Evolutionary conservation across 2,888 invertebrate species (phyloP).

Genomic region (Conistra vaccinii): DNA sequence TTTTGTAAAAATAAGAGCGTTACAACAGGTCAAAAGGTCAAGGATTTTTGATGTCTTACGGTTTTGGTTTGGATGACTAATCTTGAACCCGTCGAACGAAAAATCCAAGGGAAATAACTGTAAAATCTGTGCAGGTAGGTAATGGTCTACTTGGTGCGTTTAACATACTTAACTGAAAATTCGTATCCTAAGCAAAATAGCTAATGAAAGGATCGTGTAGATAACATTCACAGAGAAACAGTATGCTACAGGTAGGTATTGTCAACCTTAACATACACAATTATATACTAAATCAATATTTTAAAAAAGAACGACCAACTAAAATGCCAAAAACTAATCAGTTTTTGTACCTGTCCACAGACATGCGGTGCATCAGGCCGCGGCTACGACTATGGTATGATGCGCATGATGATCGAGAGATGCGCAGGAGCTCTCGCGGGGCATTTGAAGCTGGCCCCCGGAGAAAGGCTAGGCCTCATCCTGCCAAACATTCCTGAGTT

Average conservation of each 20-base stretch:
- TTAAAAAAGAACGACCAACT: background rate
- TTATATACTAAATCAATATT: background rate
- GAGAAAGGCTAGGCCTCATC: conserved; percentile 92
- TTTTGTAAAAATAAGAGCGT: conserved; percentile 6
- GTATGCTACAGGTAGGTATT: background rate
- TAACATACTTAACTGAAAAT: background rate
- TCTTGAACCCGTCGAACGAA: background rate
- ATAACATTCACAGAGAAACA: background rate
- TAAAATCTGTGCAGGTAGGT: background rate
- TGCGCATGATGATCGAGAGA: conserved; percentile 90
- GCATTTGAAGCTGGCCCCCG: conserved; percentile 90
- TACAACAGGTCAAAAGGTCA: conserved; percentile 15
- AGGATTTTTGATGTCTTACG: background rate
- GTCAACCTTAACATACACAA: background rate
- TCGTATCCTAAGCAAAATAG: background rate
- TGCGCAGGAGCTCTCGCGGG: conserved; percentile 91
- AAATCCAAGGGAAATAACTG: background rate
- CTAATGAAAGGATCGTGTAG: background rate
- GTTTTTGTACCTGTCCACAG: conserved; percentile 75
- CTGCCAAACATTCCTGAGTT: conserved; percentile 94
- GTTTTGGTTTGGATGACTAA: background rate
- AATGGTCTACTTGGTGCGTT: background rate
- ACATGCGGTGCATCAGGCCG: conserved; percentile 93
- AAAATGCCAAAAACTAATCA: background rate
- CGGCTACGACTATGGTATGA: conserved; percentile 92